Evolutionary conservation across 2,113 vertebrate genomes (phyloP).

Genomic region (Eleginops maclovinus): DNA sequence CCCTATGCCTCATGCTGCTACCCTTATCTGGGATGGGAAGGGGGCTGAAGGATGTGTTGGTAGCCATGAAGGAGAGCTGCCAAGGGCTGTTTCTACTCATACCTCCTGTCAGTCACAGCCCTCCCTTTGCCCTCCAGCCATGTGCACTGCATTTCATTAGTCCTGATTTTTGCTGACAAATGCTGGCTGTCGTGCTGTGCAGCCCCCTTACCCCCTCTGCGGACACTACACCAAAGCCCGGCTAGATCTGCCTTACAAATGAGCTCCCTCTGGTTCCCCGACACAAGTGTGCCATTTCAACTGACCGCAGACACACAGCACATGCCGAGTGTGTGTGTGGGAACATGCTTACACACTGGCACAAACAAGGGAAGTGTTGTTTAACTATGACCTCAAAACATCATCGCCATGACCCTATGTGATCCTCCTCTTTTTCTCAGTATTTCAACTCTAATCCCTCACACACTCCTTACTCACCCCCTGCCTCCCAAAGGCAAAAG

Average conservation of each 20-base stretch:
- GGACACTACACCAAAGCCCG: conserved; percentile 60
- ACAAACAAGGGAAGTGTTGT: background rate
- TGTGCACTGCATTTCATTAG: conserved; percentile 80
- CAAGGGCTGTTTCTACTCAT: conserved; percentile 67
- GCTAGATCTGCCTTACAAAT: conserved; percentile 82
- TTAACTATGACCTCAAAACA: background rate
- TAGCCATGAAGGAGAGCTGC: conserved; percentile 67
- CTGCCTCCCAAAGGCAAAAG: conserved; percentile 42
- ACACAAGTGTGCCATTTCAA: conserved; percentile 53
- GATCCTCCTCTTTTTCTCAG: conserved; percentile 41
- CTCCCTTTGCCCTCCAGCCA: conserved; percentile 69
- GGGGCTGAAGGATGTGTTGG: conserved; percentile 41
- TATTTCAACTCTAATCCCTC: conserved; percentile 63
- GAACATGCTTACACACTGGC: background rate
- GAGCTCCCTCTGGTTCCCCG: conserved; percentile 65
- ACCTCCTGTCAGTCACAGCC: conserved; percentile 79
- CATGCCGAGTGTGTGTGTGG: conserved; percentile 19
- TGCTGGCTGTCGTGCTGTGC: conserved; percentile 69
- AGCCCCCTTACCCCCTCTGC: conserved; percentile 59
- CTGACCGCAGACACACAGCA: conserved; percentile 26
- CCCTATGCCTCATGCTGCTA: conserved; percentile 55
- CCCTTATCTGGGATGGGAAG: conserved; percentile 56
- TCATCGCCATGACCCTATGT: conserved; percentile 65
- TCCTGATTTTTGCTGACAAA: conserved; percentile 84
- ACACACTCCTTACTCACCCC: conserved; percentile 25